These are phyloP conservation scores for Latrodectus hesperus DNA, from an alignment of 2,888 invertebrate species.

Conservation along the genomic window DNA sequence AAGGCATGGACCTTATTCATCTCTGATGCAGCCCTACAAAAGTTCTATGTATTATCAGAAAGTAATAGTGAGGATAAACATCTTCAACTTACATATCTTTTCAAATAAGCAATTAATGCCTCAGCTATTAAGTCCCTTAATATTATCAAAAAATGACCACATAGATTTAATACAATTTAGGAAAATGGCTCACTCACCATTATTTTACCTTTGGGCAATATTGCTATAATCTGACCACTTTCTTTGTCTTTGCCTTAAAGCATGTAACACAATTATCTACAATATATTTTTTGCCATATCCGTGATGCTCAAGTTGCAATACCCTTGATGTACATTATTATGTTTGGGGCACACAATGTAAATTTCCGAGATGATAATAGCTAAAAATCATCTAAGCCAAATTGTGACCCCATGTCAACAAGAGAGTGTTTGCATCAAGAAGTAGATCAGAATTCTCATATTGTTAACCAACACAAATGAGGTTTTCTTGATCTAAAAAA, in stretches of 20 bases:
- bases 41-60: background rate
- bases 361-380: slow-evolving; percentile 4
- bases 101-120: slow-evolving; percentile 17
- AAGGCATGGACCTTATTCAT: too few species aligned
- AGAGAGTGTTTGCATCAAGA: background rate
- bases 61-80: background rate
- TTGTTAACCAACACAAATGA: slow-evolving; percentile 12
- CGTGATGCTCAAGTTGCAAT: too few species aligned
- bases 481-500: background rate
- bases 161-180: background rate
- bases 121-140: background rate
- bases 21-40: too few species aligned
- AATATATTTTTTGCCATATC: background rate
- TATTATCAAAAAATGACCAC: background rate
- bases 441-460: too few species aligned
- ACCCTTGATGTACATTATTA: background rate
- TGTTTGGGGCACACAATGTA: background rate
- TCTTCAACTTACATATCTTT: slow-evolving; percentile 10
- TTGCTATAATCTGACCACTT: background rate
- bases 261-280: slow-evolving; percentile 4
- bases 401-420: background rate
- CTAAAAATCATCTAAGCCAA: background rate
- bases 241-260: background rate
- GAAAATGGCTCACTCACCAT: background rate
- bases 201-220: background rate